These are phyloP conservation scores for Andrena dorsata DNA, from an alignment of 2,888 invertebrate genomes.

Conservation along the genomic window DNA sequence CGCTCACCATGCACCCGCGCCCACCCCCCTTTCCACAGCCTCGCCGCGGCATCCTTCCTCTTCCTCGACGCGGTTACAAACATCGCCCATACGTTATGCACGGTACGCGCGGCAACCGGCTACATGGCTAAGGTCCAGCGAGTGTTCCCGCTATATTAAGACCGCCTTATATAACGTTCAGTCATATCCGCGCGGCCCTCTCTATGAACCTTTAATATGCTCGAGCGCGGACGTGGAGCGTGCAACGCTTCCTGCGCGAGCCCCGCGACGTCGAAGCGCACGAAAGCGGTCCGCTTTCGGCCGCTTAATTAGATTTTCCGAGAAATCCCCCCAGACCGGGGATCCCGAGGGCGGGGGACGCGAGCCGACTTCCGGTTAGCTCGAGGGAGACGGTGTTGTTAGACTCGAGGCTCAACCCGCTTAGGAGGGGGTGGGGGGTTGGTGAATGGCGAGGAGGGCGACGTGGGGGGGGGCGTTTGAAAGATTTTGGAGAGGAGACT, in stretches of 20 bases:
- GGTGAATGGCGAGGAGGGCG: neutral
- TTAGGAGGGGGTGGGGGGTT: too few species aligned
- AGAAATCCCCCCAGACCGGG: slow-evolving; percentile 50
- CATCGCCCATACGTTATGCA: slow-evolving; percentile 49
- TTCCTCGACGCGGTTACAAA: slow-evolving; percentile 27
- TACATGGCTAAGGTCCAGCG: slow-evolving; percentile 79
- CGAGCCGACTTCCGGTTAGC: neutral
- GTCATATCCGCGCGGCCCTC: slow-evolving; percentile 68
- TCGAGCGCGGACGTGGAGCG: slow-evolving; percentile 30
- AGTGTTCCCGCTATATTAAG: slow-evolving; percentile 79
- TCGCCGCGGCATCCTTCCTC: neutral
- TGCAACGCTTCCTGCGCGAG: slow-evolving; percentile 42
- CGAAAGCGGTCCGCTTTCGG: slow-evolving; percentile 32
- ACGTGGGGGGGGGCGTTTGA: neutral
- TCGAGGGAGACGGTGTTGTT: slow-evolving; percentile 5
- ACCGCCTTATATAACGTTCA: slow-evolving; percentile 77
- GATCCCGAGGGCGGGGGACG: slow-evolving; percentile 13
- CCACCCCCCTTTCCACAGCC: neutral
- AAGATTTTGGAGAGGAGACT: neutral
- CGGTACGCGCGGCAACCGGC: slow-evolving; percentile 64
- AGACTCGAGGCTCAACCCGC: too few species aligned
- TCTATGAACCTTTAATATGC: slow-evolving; percentile 69
- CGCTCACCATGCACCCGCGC: neutral
- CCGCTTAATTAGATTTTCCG: slow-evolving; percentile 73
- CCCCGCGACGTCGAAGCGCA: slow-evolving; percentile 7